Evolutionary conservation across 2,888 invertebrate genomes (phyloP).

Genomic region (Apodemia zela): DNA sequence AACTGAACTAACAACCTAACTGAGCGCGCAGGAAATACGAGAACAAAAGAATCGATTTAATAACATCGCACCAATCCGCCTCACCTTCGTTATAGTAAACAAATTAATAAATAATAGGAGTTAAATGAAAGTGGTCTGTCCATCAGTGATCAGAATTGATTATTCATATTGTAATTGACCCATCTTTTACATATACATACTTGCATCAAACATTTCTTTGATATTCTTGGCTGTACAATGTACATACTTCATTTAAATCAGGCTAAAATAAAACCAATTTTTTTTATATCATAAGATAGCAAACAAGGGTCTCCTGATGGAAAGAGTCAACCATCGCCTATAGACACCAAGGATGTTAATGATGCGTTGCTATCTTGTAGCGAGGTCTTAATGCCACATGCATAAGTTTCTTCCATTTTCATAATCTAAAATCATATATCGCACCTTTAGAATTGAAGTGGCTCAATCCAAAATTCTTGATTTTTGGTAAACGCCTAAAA

Average conservation of each 20-base stretch:
- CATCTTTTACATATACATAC: not conserved
- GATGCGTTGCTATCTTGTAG: no score
- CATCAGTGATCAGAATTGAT: not conserved
- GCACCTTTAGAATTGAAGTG: no score
- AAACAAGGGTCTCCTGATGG: no score
- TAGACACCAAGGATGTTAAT: no score
- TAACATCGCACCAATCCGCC: constrained; percentile 43
- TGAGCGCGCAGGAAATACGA: constrained; percentile 49
- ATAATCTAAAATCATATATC: no score
- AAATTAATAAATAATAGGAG: not conserved
- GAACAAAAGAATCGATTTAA: constrained; percentile 62
- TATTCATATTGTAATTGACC: not conserved
- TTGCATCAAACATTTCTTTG: not conserved
- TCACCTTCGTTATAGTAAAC: constrained; percentile 22
- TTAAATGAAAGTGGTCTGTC: not conserved
- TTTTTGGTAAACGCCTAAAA: no score
- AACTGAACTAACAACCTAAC: constrained; percentile 46
- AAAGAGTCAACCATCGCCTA: no score
- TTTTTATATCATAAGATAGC: no score
- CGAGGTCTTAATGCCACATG: no score
- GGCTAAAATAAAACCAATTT: no score
- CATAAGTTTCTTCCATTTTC: no score
- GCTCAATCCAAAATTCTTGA: no score
- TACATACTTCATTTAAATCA: not conserved
- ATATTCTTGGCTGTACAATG: not conserved